phyloP scores from a whole-genome alignment of 2,113 vertebrate species.

The Elephantulus edwardii region DNA sequence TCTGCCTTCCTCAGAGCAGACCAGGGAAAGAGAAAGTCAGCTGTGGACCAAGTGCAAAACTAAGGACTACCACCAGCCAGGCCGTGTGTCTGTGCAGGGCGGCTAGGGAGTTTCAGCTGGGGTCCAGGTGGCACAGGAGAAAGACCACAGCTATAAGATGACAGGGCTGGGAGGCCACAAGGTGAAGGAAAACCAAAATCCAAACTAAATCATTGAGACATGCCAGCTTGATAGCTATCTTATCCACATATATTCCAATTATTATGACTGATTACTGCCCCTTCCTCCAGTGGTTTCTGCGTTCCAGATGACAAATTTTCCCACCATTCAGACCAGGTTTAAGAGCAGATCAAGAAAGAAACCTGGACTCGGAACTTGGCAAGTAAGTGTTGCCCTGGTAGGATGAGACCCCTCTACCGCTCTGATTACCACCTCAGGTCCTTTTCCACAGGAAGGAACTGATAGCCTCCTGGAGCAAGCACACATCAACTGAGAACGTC shows the following conservation, averaged over 20 bases:
- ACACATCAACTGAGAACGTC: neutral
- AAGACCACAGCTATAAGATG: neutral
- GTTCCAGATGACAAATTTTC: constrained; percentile 12
- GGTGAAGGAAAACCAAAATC: neutral
- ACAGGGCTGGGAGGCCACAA: neutral
- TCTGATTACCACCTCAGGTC: neutral
- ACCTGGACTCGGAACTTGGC: constrained; percentile 13
- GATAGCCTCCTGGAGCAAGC: neutral
- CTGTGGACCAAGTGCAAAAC: neutral
- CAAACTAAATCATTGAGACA: neutral
- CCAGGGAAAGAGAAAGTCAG: neutral
- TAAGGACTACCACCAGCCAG: neutral
- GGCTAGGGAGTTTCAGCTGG: neutral
- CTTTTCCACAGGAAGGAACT: constrained; percentile 5
- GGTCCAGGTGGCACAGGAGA: neutral
- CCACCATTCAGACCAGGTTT: neutral
- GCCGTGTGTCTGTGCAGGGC: neutral
- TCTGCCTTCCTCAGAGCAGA: neutral
- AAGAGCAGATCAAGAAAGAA: neutral
- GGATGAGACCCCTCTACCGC: neutral
- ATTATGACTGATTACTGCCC: neutral
- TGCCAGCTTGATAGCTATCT: neutral
- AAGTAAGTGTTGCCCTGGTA: neutral
- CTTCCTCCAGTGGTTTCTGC: neutral
- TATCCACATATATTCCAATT: constrained; percentile 24